Conservation (phyloP, 2,888 invertebrate genomes). For the Hirtodrosophila cameraria region DNA sequence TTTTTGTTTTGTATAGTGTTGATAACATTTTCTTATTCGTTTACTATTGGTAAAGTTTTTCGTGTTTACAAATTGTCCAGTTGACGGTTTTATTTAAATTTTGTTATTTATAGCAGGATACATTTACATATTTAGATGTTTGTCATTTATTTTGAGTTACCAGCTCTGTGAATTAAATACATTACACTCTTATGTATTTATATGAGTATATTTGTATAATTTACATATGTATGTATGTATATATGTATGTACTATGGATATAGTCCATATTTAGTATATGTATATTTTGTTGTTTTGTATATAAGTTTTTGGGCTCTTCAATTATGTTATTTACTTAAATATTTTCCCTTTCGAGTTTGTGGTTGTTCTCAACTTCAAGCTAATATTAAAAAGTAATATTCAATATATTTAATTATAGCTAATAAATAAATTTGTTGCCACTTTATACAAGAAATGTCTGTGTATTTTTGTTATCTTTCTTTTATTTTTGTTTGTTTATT, state of each 20-base stretch:
- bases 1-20: conserved; percentile 8
- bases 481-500: conserved; percentile 25
- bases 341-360: conserved; percentile 32
- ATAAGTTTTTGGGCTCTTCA: conserved; percentile 33
- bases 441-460: conserved; percentile 69
- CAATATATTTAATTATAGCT: conserved; percentile 70
- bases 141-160: conserved; percentile 60
- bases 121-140: conserved; percentile 53
- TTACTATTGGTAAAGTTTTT: conserved; percentile 49
- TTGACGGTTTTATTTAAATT: conserved; percentile 59
- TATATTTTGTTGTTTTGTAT: conserved; percentile 43
- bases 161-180: conserved; percentile 74
- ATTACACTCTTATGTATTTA: conserved; percentile 42
- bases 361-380: conserved; percentile 57
- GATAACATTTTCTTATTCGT: conserved; percentile 33
- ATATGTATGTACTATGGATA: conserved; percentile 35
- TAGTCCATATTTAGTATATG: conserved; percentile 36
- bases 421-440: conserved; percentile 66
- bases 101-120: conserved; percentile 72
- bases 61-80: conserved; percentile 17
- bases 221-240: conserved; percentile 52
- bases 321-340: conserved; percentile 38
- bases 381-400: conserved; percentile 78
- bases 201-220: conserved; percentile 48
- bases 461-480: conserved; percentile 46